Evolutionary conservation across 2,888 invertebrate genomes (phyloP).

Genomic region (Hofmannophila pseudospretella): DNA sequence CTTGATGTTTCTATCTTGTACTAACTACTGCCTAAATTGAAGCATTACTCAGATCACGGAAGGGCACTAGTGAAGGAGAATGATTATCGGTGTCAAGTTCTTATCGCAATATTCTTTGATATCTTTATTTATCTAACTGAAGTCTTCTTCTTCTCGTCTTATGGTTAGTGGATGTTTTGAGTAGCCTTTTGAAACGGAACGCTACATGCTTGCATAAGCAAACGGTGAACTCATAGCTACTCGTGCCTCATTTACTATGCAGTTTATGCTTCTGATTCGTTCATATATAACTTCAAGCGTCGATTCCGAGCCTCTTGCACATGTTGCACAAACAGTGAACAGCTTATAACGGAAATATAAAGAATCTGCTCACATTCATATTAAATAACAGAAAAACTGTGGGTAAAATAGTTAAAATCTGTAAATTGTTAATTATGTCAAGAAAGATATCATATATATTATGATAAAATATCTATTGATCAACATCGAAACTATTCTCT

Average conservation of each 20-base stretch:
- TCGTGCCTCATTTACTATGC: neutral
- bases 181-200: neutral
- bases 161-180: too few species aligned
- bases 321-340: slow-evolving; percentile 17
- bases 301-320: slow-evolving; percentile 10
- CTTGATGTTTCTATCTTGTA: neutral
- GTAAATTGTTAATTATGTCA: too few species aligned
- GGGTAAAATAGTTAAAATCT: too few species aligned
- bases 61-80: neutral
- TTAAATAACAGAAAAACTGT: too few species aligned
- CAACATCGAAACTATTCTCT: too few species aligned
- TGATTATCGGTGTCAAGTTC: too few species aligned
- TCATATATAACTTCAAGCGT: neutral
- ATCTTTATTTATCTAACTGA: too few species aligned
- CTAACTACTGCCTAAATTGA: neutral
- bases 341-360: slow-evolving; percentile 24
- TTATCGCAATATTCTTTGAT: too few species aligned
- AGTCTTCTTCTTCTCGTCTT: too few species aligned
- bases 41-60: neutral
- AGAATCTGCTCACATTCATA: too few species aligned
- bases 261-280: neutral
- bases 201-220: neutral
- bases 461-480: too few species aligned
- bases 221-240: neutral
- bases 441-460: too few species aligned